A percentile compares a stretch with the other conserved stretches of the same genome.
phyloP scores from a whole-genome alignment of 2,797 vertebrate species.

The Alcedo atthis region DNA sequence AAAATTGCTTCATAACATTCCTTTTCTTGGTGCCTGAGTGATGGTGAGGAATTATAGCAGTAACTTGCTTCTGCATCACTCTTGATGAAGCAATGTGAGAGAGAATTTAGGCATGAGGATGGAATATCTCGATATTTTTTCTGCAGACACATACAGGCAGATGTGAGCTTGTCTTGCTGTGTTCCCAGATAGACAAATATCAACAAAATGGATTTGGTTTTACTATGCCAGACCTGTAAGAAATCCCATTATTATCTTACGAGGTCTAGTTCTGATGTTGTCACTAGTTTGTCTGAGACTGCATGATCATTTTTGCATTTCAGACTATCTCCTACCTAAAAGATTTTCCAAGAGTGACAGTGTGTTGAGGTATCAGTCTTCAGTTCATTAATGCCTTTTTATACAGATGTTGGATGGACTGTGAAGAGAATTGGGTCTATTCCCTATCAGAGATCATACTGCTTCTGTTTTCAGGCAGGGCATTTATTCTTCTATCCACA shows the following conservation, averaged over 20 bases:
- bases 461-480: neutral
- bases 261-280: neutral
- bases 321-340: neutral
- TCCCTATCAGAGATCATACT: neutral
- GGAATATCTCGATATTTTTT: neutral
- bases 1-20: neutral
- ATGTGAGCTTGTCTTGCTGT: neutral
- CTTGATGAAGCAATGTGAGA: neutral
- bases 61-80: neutral
- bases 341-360: neutral
- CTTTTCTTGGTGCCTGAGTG: neutral
- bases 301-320: neutral
- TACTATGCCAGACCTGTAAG: neutral
- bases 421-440: neutral
- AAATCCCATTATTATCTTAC: neutral
- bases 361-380: neutral
- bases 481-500: neutral
- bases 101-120: neutral
- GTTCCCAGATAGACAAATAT: neutral
- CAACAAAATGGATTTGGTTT: neutral
- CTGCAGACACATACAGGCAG: neutral
- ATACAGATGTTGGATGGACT: neutral
- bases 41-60: neutral
- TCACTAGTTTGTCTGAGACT: neutral
- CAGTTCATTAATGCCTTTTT: neutral